Evolutionary conservation across 2,888 invertebrate genomes (phyloP), one percentile per base, ranked within the genome.

Genomic region (Listrodromus nycthemerus): DNA sequence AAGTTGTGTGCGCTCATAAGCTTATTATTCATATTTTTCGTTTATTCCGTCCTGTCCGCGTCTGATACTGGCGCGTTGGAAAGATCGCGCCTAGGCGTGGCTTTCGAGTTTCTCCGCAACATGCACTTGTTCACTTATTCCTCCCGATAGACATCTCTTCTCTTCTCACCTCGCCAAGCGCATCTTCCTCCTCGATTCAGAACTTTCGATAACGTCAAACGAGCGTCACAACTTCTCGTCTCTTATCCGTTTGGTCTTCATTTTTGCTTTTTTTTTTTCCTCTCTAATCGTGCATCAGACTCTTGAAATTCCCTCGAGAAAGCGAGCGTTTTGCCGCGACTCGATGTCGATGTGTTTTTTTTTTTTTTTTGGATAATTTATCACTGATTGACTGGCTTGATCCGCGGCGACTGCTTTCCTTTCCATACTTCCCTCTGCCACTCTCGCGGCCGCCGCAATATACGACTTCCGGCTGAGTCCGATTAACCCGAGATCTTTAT

Each of bases 151-250:
- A 69, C 41, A 66, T 77, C 66, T 83, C 41, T 69, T 76, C 84
- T 55, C 52, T 69, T 80, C 84, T 63, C 80, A 74, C 63, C 37
- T 70, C 67, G 55, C 78, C 69, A 73, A 73, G 80, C 69, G 77
- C 83, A 78, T 84, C 81, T 81, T 81, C 50, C 78, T 45, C 16
- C 66, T 75, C 70, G 81, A 81, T 84, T 66, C 74, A 52, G 78
- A 81, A 84, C 66, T 84, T 81, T 81, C 84, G 84, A 84, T 84
- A 84, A 84, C 81, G 84, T 84, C 84, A 71, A 78, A 81, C 81
- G 65, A 81, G 74, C 80, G 67, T 81, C 81, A 75, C 81, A n/a
- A 70, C 77, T 55, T 48, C 55, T 69, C 79, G 13, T 74, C 67
- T 66, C 27, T 33, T 30, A 52, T 19, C 74, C 63, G 41, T 80